phyloP scores from a whole-genome alignment of 2,113 vertebrate species.

The Edolisoma coerulescens region DNA sequence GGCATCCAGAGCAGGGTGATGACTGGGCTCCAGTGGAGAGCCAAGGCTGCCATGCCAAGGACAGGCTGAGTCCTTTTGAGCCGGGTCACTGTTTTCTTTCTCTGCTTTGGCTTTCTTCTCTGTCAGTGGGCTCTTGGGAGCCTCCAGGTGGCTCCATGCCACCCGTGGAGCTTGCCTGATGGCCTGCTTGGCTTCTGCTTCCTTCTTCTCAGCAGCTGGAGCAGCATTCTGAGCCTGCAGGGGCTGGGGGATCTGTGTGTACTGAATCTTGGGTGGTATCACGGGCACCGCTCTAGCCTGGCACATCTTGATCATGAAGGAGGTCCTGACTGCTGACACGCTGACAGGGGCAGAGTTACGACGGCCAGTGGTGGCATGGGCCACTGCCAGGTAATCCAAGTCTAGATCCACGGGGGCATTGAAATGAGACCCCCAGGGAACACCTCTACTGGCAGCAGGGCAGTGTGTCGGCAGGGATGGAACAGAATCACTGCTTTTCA shows the following conservation, averaged over 20 bases:
- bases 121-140: conserved; percentile 45
- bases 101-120: conserved; percentile 80
- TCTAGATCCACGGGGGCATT: conserved; percentile 49
- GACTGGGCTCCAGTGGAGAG: conserved; percentile 64
- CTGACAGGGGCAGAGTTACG: conserved; percentile 94
- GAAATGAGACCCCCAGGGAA: conserved; percentile 60
- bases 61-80: conserved; percentile 42
- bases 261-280: conserved; percentile 91
- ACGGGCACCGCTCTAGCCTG: conserved; percentile 93
- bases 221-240: conserved; percentile 71
- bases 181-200: conserved; percentile 39
- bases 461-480: conserved; percentile 41
- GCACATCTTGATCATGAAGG: conserved; percentile 96
- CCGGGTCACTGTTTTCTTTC: conserved; percentile 75
- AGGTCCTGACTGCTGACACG: conserved; percentile 89
- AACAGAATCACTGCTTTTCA: conserved; percentile 60
- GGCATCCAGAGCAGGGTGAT: conserved; percentile 64
- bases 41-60: conserved; percentile 55
- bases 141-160: conserved; percentile 51
- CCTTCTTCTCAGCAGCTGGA: conserved; percentile 52
- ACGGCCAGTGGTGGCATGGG: conserved; percentile 75
- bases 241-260: conserved; percentile 90
- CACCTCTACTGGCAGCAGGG: conserved; percentile 16
- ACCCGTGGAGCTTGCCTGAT: conserved; percentile 23
- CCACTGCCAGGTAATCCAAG: conserved; percentile 63